These are phyloP conservation scores for Seira sanloemensis DNA, from an alignment of 2,888 invertebrate genomes.

Conservation along the genomic window DNA sequence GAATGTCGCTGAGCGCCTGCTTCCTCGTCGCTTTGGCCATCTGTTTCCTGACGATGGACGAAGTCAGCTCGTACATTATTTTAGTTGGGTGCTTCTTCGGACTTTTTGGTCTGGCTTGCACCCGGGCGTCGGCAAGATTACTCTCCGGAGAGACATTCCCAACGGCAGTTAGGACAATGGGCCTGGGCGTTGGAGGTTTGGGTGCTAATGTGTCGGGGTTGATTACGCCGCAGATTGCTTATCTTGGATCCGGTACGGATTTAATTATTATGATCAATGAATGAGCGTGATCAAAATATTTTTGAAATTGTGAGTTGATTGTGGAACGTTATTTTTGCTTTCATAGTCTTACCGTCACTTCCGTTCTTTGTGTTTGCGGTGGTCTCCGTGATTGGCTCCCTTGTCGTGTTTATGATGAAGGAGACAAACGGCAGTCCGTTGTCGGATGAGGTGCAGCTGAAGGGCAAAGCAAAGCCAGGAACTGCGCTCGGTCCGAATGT, in stretches of 20 bases:
- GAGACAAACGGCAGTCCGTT: constrained; percentile 68
- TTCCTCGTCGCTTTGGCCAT: constrained; percentile 63
- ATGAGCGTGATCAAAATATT: too few species aligned
- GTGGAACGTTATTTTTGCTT: not conserved
- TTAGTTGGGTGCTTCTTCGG: constrained; percentile 56
- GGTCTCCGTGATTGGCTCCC: constrained; percentile 58
- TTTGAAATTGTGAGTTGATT: not conserved
- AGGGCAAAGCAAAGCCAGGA: too few species aligned
- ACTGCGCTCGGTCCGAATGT: too few species aligned
- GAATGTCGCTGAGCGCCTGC: constrained; percentile 54
- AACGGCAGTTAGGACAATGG: constrained; percentile 64
- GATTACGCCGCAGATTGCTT: constrained; percentile 61
- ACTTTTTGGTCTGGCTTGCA: constrained; percentile 50
- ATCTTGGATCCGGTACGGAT: constrained; percentile 61
- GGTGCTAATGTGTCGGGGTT: constrained; percentile 54
- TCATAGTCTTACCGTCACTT: constrained; percentile 61
- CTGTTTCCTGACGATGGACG: constrained; percentile 39
- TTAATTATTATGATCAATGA: not conserved
- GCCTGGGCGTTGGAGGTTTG: constrained; percentile 47
- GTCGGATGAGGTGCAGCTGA: constrained; percentile 40
- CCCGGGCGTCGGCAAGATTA: constrained; percentile 52
- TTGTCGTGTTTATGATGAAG: constrained; percentile 65
- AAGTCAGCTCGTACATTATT: constrained; percentile 17
- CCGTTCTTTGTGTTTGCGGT: constrained; percentile 68
- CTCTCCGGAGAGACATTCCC: constrained; percentile 67